phyloP scores from a whole-genome alignment of 2,888 invertebrate species.

The Oeneis ivallda region DNA sequence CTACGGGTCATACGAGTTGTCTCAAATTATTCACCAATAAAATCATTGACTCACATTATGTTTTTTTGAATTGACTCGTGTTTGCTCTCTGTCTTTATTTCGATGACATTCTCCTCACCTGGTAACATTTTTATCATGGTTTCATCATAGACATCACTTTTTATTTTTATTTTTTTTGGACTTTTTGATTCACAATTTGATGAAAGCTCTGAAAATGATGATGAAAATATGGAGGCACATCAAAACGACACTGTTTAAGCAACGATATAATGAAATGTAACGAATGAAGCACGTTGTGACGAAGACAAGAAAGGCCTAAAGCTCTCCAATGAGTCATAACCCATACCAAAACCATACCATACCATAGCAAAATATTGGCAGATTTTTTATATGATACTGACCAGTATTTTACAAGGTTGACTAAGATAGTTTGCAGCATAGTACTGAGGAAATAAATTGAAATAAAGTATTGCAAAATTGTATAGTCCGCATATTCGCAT shows the following conservation, averaged over 20 bases:
- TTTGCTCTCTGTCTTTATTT: slow-evolving; percentile 46
- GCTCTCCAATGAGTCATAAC: too few relatives aligned
- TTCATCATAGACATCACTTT: slow-evolving; percentile 58
- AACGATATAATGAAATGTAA: background rate
- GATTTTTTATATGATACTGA: background rate
- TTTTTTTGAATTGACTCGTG: slow-evolving; percentile 69
- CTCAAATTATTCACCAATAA: background rate
- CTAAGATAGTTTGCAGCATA: background rate
- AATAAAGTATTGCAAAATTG: too few relatives aligned
- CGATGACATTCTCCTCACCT: slow-evolving; percentile 56
- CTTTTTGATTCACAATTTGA: slow-evolving; percentile 38
- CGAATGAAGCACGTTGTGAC: background rate
- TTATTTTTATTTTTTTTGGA: slow-evolving; percentile 47
- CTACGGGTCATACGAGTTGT: background rate
- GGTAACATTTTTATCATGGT: slow-evolving; percentile 66
- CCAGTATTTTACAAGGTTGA: background rate
- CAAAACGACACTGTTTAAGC: slow-evolving; percentile 17
- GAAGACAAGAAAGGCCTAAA: background rate
- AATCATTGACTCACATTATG: slow-evolving; percentile 61
- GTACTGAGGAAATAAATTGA: background rate
- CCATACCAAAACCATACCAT: too few relatives aligned
- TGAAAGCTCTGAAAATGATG: slow-evolving; percentile 50
- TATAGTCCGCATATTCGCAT: too few relatives aligned
- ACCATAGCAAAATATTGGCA: background rate
- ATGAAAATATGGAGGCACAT: slow-evolving; percentile 6